These are phyloP conservation scores for Talpa occidentalis DNA, from an alignment of 2,113 vertebrate species.

Conservation along the genomic window DNA sequence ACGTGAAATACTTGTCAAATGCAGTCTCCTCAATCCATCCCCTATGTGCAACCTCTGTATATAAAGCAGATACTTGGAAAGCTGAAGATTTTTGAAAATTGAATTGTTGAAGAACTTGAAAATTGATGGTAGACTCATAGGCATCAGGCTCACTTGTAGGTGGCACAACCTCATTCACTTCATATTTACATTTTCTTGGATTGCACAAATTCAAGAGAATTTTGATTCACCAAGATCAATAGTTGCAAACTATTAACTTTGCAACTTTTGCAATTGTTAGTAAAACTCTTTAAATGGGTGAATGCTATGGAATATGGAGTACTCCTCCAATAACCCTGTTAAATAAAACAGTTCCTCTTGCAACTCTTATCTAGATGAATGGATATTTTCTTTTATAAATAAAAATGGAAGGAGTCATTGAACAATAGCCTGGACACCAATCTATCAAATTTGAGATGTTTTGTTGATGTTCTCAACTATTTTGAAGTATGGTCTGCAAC, in stretches of 20 bases:
- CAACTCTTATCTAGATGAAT: constrained; percentile 1
- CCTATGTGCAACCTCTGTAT: not conserved
- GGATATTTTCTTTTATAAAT: not conserved
- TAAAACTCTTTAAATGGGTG: not conserved
- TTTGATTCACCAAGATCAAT: not conserved
- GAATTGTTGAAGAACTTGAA: not conserved
- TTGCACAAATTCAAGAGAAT: not conserved
- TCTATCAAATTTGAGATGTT: not conserved
- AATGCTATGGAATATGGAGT: not conserved
- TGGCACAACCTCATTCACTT: not conserved
- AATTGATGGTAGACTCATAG: too few relatives aligned
- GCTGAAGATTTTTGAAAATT: too few relatives aligned
- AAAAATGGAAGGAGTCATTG: not conserved
- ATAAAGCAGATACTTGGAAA: not conserved
- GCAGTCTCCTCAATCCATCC: not conserved
- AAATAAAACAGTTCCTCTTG: not conserved
- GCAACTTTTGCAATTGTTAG: too few relatives aligned
- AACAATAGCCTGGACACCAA: not conserved
- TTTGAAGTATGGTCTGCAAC: not conserved
- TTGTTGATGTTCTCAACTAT: not conserved
- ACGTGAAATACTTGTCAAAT: not conserved
- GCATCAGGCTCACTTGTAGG: not conserved
- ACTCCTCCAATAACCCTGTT: not conserved
- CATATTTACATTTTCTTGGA: not conserved
- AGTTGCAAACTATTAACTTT: not conserved